Conservation (phyloP, 1,140 invertebrate species). For the Octopus sinensis region DNA sequence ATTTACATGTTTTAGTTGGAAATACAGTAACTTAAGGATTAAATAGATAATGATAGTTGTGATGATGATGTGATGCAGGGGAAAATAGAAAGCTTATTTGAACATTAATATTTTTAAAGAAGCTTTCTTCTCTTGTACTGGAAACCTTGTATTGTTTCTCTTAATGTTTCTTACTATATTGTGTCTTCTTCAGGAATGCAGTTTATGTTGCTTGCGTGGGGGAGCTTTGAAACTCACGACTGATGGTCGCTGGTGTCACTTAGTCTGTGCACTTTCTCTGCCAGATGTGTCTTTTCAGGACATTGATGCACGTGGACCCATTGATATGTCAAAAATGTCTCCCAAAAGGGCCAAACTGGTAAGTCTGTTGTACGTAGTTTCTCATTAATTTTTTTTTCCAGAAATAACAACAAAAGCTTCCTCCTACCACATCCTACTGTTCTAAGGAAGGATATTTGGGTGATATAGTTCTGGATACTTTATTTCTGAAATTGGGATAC, state of each 20-base stretch:
- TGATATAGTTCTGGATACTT: too few relatives aligned
- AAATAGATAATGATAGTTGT: too few relatives aligned
- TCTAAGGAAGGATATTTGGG: too few relatives aligned
- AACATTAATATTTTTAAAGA: not conserved
- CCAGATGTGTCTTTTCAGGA: slow-evolving; percentile 93
- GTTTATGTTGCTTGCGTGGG: slow-evolving; percentile 64
- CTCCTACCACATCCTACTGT: too few relatives aligned
- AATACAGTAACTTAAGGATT: too few relatives aligned
- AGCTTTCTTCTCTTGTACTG: not conserved
- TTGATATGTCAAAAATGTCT: slow-evolving; percentile 59
- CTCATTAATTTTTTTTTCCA: too few relatives aligned
- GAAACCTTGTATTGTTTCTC: not conserved
- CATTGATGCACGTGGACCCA: slow-evolving; percentile 92
- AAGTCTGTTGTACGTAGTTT: slow-evolving; percentile 27
- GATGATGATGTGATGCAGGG: too few relatives aligned
- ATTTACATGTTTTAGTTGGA: too few relatives aligned
- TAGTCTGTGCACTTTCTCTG: slow-evolving; percentile 96
- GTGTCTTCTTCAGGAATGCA: slow-evolving; percentile 50
- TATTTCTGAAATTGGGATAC: too few relatives aligned
- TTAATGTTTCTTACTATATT: not conserved
- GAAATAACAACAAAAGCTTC: too few relatives aligned
- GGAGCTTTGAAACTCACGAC: slow-evolving; percentile 66
- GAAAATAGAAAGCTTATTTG: too few relatives aligned
- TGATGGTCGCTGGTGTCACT: slow-evolving; percentile 84
- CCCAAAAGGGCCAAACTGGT: slow-evolving; percentile 48